A percentile compares a stretch with the other conserved stretches of the same genome.
Conservation (phyloP, 2,797 vertebrate genomes). For the Poecilia picta region DNA sequence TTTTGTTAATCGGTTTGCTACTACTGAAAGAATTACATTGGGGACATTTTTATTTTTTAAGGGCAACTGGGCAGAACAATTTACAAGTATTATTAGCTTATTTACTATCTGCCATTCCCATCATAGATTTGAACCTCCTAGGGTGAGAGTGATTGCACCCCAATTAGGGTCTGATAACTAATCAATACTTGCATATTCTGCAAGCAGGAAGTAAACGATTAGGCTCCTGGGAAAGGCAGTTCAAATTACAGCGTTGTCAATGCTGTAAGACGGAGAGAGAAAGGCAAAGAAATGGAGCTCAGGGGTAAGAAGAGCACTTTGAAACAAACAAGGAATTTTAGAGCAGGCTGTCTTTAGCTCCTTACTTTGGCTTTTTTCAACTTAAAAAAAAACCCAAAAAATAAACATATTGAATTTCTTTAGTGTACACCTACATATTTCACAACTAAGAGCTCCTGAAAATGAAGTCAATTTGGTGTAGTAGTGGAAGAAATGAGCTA, state of each 20-base stretch:
- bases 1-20: conserved; percentile 5
- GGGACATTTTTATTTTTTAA: neutral
- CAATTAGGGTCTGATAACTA: conserved; percentile 96
- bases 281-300: conserved; percentile 30
- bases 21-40: neutral
- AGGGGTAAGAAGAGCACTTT: conserved; percentile 18
- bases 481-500: conserved; percentile 55
- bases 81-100: conserved; percentile 92
- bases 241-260: conserved; percentile 94
- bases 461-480: conserved; percentile 19
- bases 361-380: neutral
- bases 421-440: neutral
- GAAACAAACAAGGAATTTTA: conserved; percentile 21
- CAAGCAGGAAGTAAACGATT: conserved; percentile 95
- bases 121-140: conserved; percentile 86
- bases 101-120: conserved; percentile 93
- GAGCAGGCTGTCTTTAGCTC: neutral
- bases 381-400: neutral
- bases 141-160: conserved; percentile 89
- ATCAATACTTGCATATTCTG: conserved; percentile 96
- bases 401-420: neutral
- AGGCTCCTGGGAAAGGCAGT: conserved; percentile 89
- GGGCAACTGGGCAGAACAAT: conserved; percentile 81
- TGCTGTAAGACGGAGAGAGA: conserved; percentile 63
- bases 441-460: conserved; percentile 14